Evolutionary conservation across 1,140 invertebrate genomes (phyloP), one percentile per base, ranked within the genome.

Genomic region (Drosophila ercepeae): DNA sequence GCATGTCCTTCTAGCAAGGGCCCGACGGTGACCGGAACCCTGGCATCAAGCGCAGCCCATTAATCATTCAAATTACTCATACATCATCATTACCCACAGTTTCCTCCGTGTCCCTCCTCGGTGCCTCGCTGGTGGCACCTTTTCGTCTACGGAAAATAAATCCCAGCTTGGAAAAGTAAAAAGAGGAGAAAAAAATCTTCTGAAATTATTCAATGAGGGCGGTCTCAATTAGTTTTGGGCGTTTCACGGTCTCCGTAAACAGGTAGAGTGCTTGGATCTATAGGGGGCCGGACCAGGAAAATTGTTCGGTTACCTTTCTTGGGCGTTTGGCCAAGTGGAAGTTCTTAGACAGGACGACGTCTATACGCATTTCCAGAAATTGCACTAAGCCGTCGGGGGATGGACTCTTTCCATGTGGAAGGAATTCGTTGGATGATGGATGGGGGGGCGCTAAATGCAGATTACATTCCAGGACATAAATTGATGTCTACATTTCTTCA

Each of bases 191-290:
- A 61, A 69, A 73, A 68, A 70, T 86, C 60, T 69, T 59, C 59
- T 23, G 52, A 88, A 88, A 88, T 88, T 88, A 86, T 88, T 88
- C 82, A 88, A 88, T 88, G 82, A 88, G 83, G 82, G 82, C 83
- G 82, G 82, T 88, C 82, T 88, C 82, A 88, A 88, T 88, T 88
- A 88, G 82, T 88, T 88, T 88, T 88, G 78, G 82, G 54, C 77
- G 63, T 81, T 81, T 59, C 75, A 65, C 25, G 68, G 68, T 44
- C 67, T n/a, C 67, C 29, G 34, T 14, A 46, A 75, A 79, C 78
- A 82, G 78, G 78, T 82, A 82, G 59, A 70, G 18, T 23, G 23
- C 34, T n/a, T 55, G 42, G 5, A 19, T 16, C 42, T 48, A 29
- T 58, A 25, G 60, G 60, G 57, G 60, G 39, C 14, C 39, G 14